Base-by-base conservation (phyloP, 2,888 invertebrate genomes). In the Seladonia tumulorum region DNA sequence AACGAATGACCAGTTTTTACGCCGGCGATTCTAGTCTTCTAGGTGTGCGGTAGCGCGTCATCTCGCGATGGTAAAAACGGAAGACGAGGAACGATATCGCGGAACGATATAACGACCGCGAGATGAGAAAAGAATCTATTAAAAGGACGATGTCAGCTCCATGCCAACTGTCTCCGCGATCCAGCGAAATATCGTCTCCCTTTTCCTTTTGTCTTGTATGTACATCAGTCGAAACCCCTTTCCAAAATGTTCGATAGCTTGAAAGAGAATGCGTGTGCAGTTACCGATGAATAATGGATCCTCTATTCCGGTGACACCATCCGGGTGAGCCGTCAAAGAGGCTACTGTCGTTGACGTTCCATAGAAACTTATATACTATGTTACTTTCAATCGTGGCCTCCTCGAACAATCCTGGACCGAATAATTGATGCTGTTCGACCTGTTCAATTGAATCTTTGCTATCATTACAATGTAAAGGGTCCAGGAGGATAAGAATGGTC, bases 261-360 rank as follows among this genome's bases (percentile, higher is more conserved):
- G 70, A 29, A 77, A 70, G 89, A 82, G 87, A 88, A 90, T 88
- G 88, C 83, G 76, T 47, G 22, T 79, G 74, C 84, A 90, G 78
- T 83, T 83, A 68, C 82, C 85, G 85, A 91, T 91, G 92, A 91
- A 92, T 92, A 92, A 92, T 92, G 92, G 91, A 91, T 91, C 80
- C 47, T 73, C 85, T 87, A 85, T 87, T 85, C 87, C 85, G 76
- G 76, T 68, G 83, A 82, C 83, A 79, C 70, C 75, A 66, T 87
- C 79, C 77, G 47, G 77, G 49, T n/a, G 79, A 73, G 66, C 79
- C 79, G 70, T 85, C 75, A 81, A 85, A 85, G 84, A 85, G 42
- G 73, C 66, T 79, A 83, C 75, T 77, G 68, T 87, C 81, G 78
- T 83, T 89, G 83, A 82, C 83, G 71, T 74, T 57, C 68, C 78